Conservation (phyloP, 2,797 vertebrate species). For the Pelobates cultripes region DNA sequence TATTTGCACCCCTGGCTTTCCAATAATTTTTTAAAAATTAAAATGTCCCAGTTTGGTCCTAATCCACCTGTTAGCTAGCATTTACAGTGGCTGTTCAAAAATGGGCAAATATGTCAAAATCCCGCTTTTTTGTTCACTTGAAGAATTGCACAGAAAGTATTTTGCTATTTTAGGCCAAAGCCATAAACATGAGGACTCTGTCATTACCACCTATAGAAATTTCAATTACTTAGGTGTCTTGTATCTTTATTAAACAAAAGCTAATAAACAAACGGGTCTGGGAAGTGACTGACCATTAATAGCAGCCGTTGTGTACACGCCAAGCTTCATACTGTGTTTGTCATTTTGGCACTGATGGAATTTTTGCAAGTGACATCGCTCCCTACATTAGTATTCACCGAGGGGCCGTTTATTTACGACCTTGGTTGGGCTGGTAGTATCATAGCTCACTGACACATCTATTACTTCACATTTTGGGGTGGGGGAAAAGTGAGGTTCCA, state of each 20-base stretch:
- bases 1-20: too few relatives aligned
- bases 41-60: too few relatives aligned
- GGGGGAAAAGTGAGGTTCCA: neutral
- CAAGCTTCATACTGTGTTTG: neutral
- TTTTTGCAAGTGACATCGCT: neutral
- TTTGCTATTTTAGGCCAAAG: neutral
- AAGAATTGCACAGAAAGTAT: too few relatives aligned
- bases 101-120: too few relatives aligned
- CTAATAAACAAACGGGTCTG: too few relatives aligned
- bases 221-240: neutral
- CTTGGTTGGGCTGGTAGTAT: neutral
- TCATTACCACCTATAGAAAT: neutral
- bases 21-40: too few relatives aligned
- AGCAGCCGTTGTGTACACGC: neutral
- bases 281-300: neutral
- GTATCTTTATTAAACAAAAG: too few relatives aligned
- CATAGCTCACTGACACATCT: conserved; percentile 23
- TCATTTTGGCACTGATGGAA: neutral
- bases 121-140: too few relatives aligned
- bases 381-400: neutral
- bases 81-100: too few relatives aligned
- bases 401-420: neutral
- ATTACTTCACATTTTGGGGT: conserved; percentile 28
- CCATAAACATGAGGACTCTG: neutral
- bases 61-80: too few relatives aligned